phyloP scores from a whole-genome alignment of 2,888 invertebrate species.

The Pristionchus mayeri region DNA sequence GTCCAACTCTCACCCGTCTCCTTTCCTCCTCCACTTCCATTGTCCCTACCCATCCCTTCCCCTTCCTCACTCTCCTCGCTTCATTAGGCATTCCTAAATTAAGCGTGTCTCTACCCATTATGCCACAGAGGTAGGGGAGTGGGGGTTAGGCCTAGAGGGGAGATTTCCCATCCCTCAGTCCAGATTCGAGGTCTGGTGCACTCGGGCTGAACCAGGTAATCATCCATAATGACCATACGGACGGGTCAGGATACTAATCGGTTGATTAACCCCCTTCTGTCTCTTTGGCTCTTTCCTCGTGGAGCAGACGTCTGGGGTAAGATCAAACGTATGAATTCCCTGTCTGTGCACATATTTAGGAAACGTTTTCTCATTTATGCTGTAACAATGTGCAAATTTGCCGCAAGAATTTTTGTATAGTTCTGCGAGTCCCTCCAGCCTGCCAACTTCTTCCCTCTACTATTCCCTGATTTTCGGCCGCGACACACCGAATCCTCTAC shows the following conservation, averaged over 20 bases:
- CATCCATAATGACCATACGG: slow-evolving; percentile 37
- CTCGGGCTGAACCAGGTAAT: slow-evolving; percentile 28
- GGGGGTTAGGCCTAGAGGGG: background rate
- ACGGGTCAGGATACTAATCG: slow-evolving; percentile 25
- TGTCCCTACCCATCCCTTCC: background rate
- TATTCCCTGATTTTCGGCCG: background rate
- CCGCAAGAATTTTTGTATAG: too few species aligned
- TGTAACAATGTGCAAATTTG: too few species aligned
- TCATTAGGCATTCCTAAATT: slow-evolving; percentile 43
- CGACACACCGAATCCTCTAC: slow-evolving; percentile 3
- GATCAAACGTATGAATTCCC: background rate
- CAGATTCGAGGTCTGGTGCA: background rate
- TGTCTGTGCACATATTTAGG: background rate
- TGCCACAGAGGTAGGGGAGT: slow-evolving; percentile 26
- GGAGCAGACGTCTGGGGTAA: background rate
- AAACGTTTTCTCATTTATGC: background rate
- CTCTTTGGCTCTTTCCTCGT: background rate
- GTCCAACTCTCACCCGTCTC: slow-evolving; percentile 10
- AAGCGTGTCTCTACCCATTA: slow-evolving; percentile 38
- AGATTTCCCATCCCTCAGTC: background rate
- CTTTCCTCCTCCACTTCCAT: background rate
- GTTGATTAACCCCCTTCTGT: slow-evolving; percentile 36
- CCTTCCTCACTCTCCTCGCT: slow-evolving; percentile 8
- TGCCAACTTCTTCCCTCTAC: background rate
- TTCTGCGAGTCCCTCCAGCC: background rate